Evolutionary conservation across 1,140 invertebrate genomes (phyloP).

Genomic region (Euwallacea fornicatus): DNA sequence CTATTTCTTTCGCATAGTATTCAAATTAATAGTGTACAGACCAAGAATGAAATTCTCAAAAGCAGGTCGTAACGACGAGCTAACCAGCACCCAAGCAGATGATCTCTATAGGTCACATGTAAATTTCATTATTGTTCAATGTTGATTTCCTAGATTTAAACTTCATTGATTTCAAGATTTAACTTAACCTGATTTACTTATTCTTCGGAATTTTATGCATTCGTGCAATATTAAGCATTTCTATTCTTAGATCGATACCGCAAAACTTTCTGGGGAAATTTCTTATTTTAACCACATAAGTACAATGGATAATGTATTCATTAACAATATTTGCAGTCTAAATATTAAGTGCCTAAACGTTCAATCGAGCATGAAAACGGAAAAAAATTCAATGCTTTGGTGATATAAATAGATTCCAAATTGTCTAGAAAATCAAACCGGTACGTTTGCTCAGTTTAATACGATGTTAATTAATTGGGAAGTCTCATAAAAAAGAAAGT

Average conservation of each 20-base stretch:
- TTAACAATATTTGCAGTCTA: too few species aligned
- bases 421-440: constrained; percentile 22
- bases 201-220: too few species aligned
- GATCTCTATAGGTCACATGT: constrained; percentile 2
- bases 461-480: constrained; percentile 23
- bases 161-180: too few species aligned
- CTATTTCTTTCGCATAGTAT: neutral
- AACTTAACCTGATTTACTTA: too few species aligned
- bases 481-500: constrained; percentile 28
- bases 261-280: too few species aligned
- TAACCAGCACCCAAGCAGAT: neutral
- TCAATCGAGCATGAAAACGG: too few species aligned
- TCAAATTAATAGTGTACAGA: neutral
- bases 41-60: neutral
- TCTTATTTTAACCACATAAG: too few species aligned
- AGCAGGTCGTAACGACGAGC: neutral
- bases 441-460: constrained; percentile 10
- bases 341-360: too few species aligned
- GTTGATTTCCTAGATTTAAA: neutral
- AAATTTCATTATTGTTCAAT: neutral
- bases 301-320: too few species aligned
- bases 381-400: neutral
- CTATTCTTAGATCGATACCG: too few species aligned
- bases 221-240: too few species aligned
- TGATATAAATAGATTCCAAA: constrained; percentile 14